Evolutionary conservation across 2,113 vertebrate species (phyloP), one percentile per base, ranked within the genome.

Genomic region (Petromus typicus): DNA sequence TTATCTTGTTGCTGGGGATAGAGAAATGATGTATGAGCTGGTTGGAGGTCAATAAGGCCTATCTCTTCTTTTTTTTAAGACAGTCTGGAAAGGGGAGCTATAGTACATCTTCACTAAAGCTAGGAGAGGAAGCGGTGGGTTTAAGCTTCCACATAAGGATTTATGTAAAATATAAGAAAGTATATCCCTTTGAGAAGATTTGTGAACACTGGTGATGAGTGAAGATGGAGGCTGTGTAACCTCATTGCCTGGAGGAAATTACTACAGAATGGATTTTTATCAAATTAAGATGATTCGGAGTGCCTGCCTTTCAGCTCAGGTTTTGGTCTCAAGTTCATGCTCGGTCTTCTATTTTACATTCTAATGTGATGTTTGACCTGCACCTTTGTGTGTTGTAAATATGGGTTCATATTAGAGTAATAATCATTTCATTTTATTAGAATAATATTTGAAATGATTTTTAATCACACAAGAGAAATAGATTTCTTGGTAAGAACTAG

Each of bases 151-250:
- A 93, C 88, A 56, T 4, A 84, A 79, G 61, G 85, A 97, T 90
- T 93, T 94, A 86, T 67, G 59, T 97, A 94, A 89, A 96, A 91
- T 89, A 95, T 86, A 92, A 95, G 71, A 93, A 92, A 94, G 57
- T 56, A 95, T 95, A 95, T 86, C 51, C 54, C 93, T 89, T 86
- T 66, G 85, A 94, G 91, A 89, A 91, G 87, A 95, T 96, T 76
- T 95, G 82, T 69, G 96, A 95, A 94, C 80, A 86, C 25, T 86
- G 73, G 18, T 76, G n/a, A 51, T 73, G 63, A 64, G 22, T 61
- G 89, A 89, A 90, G 40, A 30, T 56, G 56, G 61, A 71, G 20
- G 67, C 69, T 34, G 30, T 67, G 43, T 48, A 89, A 86, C 89
- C 78, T 45, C 17, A 69, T 76, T 96, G 45, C 86, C 79, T 87